These are phyloP conservation scores for Pogonomyrmex barbatus DNA, from an alignment of 1,140 invertebrate species.

Conservation along the genomic window DNA sequence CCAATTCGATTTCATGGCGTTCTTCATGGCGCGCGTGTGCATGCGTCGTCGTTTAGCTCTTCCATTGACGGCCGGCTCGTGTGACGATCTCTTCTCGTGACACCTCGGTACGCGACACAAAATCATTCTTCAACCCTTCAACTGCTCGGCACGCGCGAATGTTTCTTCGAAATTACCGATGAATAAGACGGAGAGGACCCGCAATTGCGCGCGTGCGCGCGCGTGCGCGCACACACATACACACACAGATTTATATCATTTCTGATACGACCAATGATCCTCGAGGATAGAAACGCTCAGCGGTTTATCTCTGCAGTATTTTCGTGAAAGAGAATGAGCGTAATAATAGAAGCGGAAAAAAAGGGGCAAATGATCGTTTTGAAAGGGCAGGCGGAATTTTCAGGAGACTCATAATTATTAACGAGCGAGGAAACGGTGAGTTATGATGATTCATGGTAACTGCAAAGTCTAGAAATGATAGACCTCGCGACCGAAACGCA, in stretches of 20 bases:
- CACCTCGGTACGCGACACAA: slow-evolving; percentile 2
- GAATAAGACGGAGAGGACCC: background rate
- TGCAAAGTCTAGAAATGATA: slow-evolving; percentile 48
- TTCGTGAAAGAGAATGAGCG: background rate
- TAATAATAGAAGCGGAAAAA: background rate
- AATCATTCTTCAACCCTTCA: slow-evolving; percentile 33
- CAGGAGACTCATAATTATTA: slow-evolving; percentile 32
- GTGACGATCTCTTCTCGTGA: slow-evolving; percentile 27
- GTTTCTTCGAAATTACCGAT: slow-evolving; percentile 1
- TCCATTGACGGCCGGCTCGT: slow-evolving; percentile 61
- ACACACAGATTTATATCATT: background rate
- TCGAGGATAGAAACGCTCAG: background rate
- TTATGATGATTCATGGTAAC: slow-evolving; percentile 61
- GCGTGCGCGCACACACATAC: background rate
- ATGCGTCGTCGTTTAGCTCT: slow-evolving; percentile 50
- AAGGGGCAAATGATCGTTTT: background rate
- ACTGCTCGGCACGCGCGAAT: slow-evolving; percentile 18
- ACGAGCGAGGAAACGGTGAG: slow-evolving; percentile 20
- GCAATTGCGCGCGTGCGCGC: background rate
- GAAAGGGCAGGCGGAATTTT: background rate
- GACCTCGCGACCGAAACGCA: slow-evolving; percentile 32
- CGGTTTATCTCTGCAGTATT: background rate
- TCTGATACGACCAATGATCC: background rate
- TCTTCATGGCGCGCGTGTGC: slow-evolving; percentile 22
- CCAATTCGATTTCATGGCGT: slow-evolving; percentile 73